phyloP scores from a whole-genome alignment of 2,797 vertebrate species.

The Morelia viridis region DNA sequence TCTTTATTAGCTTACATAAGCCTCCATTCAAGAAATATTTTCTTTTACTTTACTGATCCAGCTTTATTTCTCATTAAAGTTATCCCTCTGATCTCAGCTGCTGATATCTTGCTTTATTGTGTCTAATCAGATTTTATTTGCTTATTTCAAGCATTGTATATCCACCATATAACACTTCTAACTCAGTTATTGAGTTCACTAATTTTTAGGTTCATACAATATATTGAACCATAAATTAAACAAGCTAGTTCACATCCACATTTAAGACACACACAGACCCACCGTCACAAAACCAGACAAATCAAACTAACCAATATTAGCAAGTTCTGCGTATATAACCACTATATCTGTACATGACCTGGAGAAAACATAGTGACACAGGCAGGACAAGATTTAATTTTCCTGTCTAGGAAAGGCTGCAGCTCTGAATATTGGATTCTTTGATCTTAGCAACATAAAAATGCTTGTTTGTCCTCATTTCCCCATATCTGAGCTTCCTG shows the following conservation, averaged over 20 bases:
- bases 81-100: neutral
- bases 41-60: neutral
- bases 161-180: neutral
- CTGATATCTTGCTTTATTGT: neutral
- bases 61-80: slow-evolving; percentile 1
- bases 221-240: neutral
- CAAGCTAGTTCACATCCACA: neutral
- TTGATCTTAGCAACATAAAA: neutral
- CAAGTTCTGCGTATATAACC: no score
- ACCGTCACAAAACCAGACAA: neutral
- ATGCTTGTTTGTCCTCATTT: neutral
- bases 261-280: neutral
- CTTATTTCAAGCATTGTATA: neutral
- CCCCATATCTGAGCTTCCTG: neutral
- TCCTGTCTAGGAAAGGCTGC: neutral
- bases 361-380: no score
- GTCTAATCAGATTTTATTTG: neutral
- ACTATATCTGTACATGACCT: neutral
- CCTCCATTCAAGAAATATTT: neutral
- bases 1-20: neutral
- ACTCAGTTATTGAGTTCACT: neutral
- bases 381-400: neutral
- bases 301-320: neutral
- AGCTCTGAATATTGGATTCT: neutral
- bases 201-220: neutral